Percentiles rank a stretch among this genome's conserved stretches.
These are phyloP conservation scores for Siniperca knerii DNA, from an alignment of 2,113 vertebrate genomes.

Conservation along the genomic window DNA sequence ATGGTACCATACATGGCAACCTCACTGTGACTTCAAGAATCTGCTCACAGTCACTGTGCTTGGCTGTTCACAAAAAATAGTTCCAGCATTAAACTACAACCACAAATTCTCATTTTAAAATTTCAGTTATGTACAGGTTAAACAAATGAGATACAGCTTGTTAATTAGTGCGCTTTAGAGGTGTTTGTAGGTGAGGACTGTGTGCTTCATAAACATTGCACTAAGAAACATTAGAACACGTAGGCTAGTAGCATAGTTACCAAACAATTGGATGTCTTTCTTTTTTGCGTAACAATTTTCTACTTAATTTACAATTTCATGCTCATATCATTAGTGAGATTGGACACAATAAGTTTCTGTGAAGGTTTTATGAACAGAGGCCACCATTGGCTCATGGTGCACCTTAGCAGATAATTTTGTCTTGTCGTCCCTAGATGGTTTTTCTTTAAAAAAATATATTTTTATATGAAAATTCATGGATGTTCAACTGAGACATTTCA, in stretches of 20 bases:
- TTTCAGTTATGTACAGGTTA: too few relatives aligned
- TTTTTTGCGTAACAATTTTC: neutral
- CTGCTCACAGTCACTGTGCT: neutral
- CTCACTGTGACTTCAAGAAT: neutral
- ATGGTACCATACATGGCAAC: neutral
- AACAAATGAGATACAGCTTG: too few relatives aligned
- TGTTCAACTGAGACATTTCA: neutral
- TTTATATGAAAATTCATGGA: conserved; percentile 7
- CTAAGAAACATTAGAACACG: neutral
- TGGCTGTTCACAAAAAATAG: neutral
- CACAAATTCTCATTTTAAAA: too few relatives aligned
- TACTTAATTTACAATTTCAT: conserved; percentile 26
- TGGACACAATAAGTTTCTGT: neutral
- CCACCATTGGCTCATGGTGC: neutral
- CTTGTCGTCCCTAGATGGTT: neutral
- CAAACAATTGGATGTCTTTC: neutral
- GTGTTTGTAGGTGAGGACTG: too few relatives aligned
- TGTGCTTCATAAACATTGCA: neutral
- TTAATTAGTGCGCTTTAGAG: too few relatives aligned
- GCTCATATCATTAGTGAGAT: neutral
- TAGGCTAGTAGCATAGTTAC: neutral
- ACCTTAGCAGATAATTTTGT: neutral
- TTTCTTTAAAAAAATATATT: conserved; percentile 5
- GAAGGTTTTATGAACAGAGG: neutral
- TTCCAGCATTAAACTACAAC: too few relatives aligned